phyloP scores from a whole-genome alignment of 2,113 vertebrate species.

The Mandrillus leucophaeus region DNA sequence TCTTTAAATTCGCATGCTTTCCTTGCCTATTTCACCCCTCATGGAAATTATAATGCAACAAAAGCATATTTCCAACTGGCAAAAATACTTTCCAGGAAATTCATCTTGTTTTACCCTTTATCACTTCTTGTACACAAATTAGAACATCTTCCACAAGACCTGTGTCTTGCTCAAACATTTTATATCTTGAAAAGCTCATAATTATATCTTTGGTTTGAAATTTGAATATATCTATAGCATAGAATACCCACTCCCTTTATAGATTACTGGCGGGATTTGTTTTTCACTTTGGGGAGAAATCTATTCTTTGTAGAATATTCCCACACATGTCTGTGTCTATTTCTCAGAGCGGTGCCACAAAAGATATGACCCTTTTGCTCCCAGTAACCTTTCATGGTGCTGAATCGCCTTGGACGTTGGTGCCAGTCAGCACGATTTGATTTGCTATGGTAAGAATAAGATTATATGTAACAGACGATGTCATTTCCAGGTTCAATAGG shows the following conservation, averaged over 20 bases:
- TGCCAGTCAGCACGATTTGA: conserved; percentile 89
- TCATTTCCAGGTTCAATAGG: conserved; percentile 90
- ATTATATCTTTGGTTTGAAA: conserved; percentile 76
- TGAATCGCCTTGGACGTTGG: conserved; percentile 86
- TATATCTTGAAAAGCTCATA: conserved; percentile 70
- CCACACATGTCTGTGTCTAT: conserved; percentile 89
- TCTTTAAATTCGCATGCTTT: conserved; percentile 10
- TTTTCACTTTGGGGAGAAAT: conserved; percentile 82
- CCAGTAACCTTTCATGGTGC: conserved; percentile 87
- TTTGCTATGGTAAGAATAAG: conserved; percentile 90
- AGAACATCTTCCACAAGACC: conserved; percentile 70
- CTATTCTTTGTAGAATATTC: conserved; percentile 89
- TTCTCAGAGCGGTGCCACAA: conserved; percentile 88
- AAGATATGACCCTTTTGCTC: conserved; percentile 88
- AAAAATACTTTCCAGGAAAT: conserved; percentile 66
- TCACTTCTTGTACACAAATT: conserved; percentile 54
- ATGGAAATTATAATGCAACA: conserved; percentile 37
- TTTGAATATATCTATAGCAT: conserved; percentile 68
- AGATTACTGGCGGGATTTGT: conserved; percentile 83
- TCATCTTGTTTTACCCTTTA: conserved; percentile 49
- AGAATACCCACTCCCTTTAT: conserved; percentile 79
- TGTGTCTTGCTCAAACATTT: conserved; percentile 76
- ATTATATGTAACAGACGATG: conserved; percentile 89
- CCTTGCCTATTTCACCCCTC: not conserved
- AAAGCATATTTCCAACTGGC: conserved; percentile 6